Base-by-base conservation (phyloP, 2,797 vertebrate genomes). In the Poeciliopsis infans region DNA sequence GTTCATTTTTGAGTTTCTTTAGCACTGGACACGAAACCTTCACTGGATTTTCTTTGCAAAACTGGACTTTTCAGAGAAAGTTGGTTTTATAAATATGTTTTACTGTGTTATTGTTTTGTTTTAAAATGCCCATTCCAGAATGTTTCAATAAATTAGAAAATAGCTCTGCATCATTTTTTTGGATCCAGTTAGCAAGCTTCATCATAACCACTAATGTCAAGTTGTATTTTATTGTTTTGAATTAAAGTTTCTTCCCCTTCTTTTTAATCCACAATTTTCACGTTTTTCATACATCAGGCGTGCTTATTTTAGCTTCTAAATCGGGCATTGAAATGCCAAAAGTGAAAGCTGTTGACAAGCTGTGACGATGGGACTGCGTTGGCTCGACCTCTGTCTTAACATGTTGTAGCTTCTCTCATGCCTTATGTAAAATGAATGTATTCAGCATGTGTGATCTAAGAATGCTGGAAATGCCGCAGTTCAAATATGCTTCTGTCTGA, bases 401-500 rank as follows among this genome's bases (percentile, higher is more conserved):
- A 55, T 33, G 74, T 74, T 64, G 83, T 91, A 91, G 89, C 76
- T 79, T 47, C 75, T 77, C 69, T 78, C 80, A 87, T 89, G 93
- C 93, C 92, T 95, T 94, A 94, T 87, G 80, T 90, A 15, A 90
- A 87, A 85, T 85, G 87, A 92, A 89, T 88, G 88, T 92, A 88
- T 88, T 89, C 49, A 57, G 25, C 18, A 25, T 68, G 73, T 85
- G 79, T 89, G 28, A 55, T 75, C 7, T 66, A 74, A 76, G 78
- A 69, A 83, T 59, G 83, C 88, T 89, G 85, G 83, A 90, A 72
- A 84, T 25, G 72, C 72, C 66, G 45, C 72, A 28, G 15, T 71
- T 43, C 36, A 64, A 47, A 43, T 23, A 64, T 36, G 33, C 66
- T 33, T 75, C 55, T 46, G 47, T 49, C 66, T 76, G 31, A 46